Base-by-base conservation (phyloP, 2,113 vertebrate species). In the Pangasianodon hypophthalmus region DNA sequence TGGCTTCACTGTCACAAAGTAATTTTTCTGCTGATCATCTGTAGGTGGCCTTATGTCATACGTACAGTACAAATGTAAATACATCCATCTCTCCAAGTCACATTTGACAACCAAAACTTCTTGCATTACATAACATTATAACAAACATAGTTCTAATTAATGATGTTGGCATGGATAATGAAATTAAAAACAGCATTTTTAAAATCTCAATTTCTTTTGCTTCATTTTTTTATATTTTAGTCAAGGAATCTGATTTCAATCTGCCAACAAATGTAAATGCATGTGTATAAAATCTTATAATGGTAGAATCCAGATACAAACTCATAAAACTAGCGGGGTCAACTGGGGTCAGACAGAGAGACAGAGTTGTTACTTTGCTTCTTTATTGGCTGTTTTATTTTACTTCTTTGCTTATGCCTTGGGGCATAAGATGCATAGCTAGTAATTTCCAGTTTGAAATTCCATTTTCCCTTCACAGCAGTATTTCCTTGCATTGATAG, bases 331-430 rank as follows among this genome's bases (percentile, higher is more conserved):
- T 41, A 14, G 41, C 56, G 13, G 10, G 37, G 62, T 37, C 37
- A 62, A 84, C 46, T 29, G 11, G 82, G 56, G 54, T 84, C 56
- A 84, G 56, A 44, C 82, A 58, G 18, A 58, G 18, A 83, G 52
- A 37, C 81, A 84, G 24, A 26, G 56, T 29, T 44, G 37, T 44
- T 84, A 44, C 10, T 46, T 46, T 62, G 37, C 26, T 60, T 46
- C 41, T 62, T 84, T 84, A 84, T 62, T 62, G 37, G 21, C 10
- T 41, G 21, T 26, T 62, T 60, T 62, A 29, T 62, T 84, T 83
- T 84, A 58, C 82, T 62, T 84, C 56, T 16, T 84, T 84, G 19
- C 21, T 29, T 44, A 29, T 84, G 24, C 56, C 82, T 84, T 84
- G 10, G 2, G 56, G 82, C 41, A 46, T 46, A 29, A 62, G 56